Conservation (phyloP, 2,888 invertebrate species). For the Trachelus stipa region DNA sequence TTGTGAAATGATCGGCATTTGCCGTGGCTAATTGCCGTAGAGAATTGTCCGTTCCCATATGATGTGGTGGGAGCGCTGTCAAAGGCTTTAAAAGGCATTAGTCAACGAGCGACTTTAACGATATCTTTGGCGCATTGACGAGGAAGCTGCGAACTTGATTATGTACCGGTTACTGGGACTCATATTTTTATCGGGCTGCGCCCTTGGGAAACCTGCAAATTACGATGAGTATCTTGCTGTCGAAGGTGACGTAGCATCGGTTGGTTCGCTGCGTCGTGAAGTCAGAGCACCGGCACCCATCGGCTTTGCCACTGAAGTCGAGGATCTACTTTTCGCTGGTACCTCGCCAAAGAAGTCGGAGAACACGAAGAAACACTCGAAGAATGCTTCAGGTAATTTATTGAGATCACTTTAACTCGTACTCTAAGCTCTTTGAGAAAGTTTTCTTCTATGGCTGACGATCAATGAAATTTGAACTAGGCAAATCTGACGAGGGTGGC, state of each 20-base stretch:
- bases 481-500: conserved; percentile 65
- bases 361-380: conserved; percentile 31
- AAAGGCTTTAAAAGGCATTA: conserved; percentile 24
- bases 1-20: neutral
- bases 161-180: neutral
- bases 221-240: conserved; percentile 31
- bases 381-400: conserved; percentile 34
- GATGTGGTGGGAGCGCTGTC: conserved; percentile 22
- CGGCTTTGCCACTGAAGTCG: conserved; percentile 34
- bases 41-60: neutral
- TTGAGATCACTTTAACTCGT: neutral
- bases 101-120: conserved; percentile 15
- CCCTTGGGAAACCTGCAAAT: conserved; percentile 31
- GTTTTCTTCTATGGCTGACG: neutral
- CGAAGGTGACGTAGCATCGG: conserved; percentile 36
- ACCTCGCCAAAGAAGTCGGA: conserved; percentile 41
- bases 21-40: neutral
- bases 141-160: conserved; percentile 7
- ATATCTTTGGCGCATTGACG: conserved; percentile 2
- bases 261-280: conserved; percentile 42
- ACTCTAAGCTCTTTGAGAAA: neutral
- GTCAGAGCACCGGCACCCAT: conserved; percentile 39
- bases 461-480: conserved; percentile 37
- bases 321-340: conserved; percentile 46
- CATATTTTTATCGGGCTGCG: conserved; percentile 22